Base-by-base conservation (phyloP, 2,888 invertebrate genomes). In the Caenorhabditis afra region DNA sequence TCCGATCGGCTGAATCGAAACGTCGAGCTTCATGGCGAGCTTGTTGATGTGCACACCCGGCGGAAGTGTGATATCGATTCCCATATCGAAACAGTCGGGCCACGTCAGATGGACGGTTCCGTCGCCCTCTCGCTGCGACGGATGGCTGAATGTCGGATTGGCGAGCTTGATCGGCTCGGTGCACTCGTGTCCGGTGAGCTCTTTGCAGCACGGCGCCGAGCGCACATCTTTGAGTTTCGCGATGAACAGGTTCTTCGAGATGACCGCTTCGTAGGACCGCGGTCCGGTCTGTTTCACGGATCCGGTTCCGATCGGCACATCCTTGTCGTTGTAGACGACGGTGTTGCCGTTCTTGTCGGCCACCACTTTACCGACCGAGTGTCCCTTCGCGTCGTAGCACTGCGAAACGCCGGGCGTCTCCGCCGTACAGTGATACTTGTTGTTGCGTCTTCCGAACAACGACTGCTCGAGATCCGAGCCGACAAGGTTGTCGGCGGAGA, bases 291-390 rank as follows among this genome's bases (percentile, higher is more conserved):
- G 87, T 8, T 83, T 81, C 7, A 89, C 88, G 0, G 86, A 76
- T 41, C 89, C 89, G 2, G 89, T 88, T 44, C 88, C 89, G 44
- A 89, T 89, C n/a, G 89, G 89, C 18, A 89, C 89, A 79, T 88
- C 88, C 61, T 86, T 88, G 62, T 87, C 89, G 79, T 89, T 89
- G 83, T 90, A 89, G 62, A 89, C 87, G 7, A 89, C 86, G 0
- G 89, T 90, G 75, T 89, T 90, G 55, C 89, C 89, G 62, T 85
- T 89, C 71, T 89, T 90, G 74, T 89, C 89, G 5, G 89, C 89
- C 5, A 89, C 89, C 0, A 89, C 89, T 64, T 89, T 89, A 67
- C 89, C 89, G 11, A 87, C 89, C 2, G 87, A 87, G 18, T 85
- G 79, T 45, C 89, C 89, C 58, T 89, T 86, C 11, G 86, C 89